Conservation (phyloP, 2,113 vertebrate species). For the Cynocephalus volans region DNA sequence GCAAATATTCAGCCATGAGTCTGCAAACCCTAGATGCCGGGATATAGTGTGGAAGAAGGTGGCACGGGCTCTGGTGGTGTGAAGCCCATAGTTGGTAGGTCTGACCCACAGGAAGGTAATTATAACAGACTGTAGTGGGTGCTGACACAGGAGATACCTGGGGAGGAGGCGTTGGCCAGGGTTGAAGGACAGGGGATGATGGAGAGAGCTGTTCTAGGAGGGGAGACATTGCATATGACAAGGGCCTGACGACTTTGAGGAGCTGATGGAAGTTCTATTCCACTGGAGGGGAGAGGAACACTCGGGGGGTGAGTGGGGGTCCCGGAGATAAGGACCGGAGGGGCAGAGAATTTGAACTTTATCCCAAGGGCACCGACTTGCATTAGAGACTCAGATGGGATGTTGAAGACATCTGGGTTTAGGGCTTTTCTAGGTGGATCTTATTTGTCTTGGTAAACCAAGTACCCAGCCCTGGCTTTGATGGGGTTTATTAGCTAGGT, state of each 20-base stretch:
- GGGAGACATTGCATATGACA: background rate
- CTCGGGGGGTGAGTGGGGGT: too few relatives aligned
- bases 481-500: background rate
- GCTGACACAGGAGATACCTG: background rate
- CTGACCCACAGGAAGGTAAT: background rate
- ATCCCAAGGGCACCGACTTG: background rate
- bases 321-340: background rate
- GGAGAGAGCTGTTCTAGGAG: background rate
- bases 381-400: background rate
- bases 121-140: too few relatives aligned
- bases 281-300: background rate
- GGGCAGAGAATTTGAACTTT: background rate
- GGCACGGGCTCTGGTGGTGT: background rate
- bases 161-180: background rate
- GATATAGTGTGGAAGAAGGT: background rate
- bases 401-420: background rate
- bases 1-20: background rate
- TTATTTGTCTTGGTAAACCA: background rate
- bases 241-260: background rate
- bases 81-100: background rate
- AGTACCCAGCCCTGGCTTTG: background rate
- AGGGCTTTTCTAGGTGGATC: background rate
- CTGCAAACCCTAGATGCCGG: background rate
- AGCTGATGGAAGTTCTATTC: background rate
- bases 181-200: background rate